Evolutionary conservation across 1,140 invertebrate genomes (phyloP), one percentile per base, ranked within the genome.

Genomic region (Drosophila littoralis): DNA sequence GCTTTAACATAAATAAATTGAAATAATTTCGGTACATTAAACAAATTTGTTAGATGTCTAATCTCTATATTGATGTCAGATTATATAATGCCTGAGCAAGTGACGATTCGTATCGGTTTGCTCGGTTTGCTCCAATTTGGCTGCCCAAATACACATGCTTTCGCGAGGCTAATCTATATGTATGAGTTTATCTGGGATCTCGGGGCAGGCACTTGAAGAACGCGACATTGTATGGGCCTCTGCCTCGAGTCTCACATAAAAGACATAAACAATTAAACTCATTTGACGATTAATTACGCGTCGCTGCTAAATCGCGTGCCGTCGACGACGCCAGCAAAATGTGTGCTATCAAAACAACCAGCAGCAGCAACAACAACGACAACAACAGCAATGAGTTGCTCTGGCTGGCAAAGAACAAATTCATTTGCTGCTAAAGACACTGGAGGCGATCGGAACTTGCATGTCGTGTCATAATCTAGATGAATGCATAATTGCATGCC

Each of bases 391-490:
- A 42, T 42, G 13, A 36, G 17, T 33, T 33, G 33, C 10, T 65
- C 28, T 73, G 38, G 52, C 43, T 17, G 59, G 64, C 61, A 52
- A 82, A 67, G 60, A 65, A 71, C 69, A 71, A 71, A 65, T 83
- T 83, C 81, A 83, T 83, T 83, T 83, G 77, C 60, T 81, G 74
- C 75, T 81, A 82, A 82, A 81, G 79, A 81, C 69, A 78, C 77
- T 72, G 50, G 52, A 57, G 60, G 52, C 68, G 68, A 76, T 76
- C 69, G 80, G 74, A 77, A 91, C 89, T 89, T 75, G 88, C 88
- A 91, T 91, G 88, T 91, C 88, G 88, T 88, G 83, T 83, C 88
- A 91, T 91, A 91, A 91, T 91, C 88, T 91, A 91, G 88, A 91
- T 91, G 88, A 91, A 91, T 91, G 88, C 84, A 91, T 91, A 91